Conservation (phyloP, 64 coral and sea anemone genomes). For the Porites australiensis region DNA sequence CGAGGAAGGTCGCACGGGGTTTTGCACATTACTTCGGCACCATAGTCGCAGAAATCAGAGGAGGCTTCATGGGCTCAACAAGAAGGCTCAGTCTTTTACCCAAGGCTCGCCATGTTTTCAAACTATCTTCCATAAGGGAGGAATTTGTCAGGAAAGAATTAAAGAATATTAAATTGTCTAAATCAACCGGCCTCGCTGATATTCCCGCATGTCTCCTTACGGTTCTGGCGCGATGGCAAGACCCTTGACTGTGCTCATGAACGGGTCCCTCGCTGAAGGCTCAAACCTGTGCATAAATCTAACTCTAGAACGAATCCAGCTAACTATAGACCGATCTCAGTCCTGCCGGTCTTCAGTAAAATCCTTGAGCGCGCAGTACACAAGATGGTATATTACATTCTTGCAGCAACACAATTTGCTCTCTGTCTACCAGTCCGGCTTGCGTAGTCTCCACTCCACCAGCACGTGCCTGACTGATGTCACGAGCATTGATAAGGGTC, state of each 20-base stretch:
- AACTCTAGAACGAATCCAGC: background rate
- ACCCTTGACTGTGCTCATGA: constrained; percentile 42
- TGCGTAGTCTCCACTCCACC: constrained; percentile 21
- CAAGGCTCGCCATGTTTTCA: constrained; percentile 19
- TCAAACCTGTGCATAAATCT: background rate
- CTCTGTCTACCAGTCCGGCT: background rate
- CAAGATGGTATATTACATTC: constrained; percentile 1
- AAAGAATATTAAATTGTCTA: background rate
- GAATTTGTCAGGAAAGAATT: constrained; percentile 31
- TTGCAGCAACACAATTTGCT: background rate
- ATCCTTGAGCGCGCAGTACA: constrained; percentile 13
- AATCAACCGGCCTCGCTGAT: background rate
- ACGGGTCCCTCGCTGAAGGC: constrained; percentile 37
- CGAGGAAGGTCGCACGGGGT: constrained; percentile 1
- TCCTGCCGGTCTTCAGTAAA: constrained; percentile 53
- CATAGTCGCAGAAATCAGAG: constrained; percentile 39
- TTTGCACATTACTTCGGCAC: constrained; percentile 47
- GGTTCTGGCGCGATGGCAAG: constrained; percentile 19
- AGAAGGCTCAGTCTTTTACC: too few species aligned
- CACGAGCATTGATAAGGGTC: constrained; percentile 70
- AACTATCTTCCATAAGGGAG: constrained; percentile 31
- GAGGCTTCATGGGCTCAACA: too few species aligned
- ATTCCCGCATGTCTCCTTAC: constrained; percentile 26
- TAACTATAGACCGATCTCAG: constrained; percentile 42
- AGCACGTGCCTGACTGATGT: constrained; percentile 63